Evolutionary conservation across 2,113 vertebrate genomes (phyloP), one percentile per base, ranked within the genome.

Genomic region (Parus major): DNA sequence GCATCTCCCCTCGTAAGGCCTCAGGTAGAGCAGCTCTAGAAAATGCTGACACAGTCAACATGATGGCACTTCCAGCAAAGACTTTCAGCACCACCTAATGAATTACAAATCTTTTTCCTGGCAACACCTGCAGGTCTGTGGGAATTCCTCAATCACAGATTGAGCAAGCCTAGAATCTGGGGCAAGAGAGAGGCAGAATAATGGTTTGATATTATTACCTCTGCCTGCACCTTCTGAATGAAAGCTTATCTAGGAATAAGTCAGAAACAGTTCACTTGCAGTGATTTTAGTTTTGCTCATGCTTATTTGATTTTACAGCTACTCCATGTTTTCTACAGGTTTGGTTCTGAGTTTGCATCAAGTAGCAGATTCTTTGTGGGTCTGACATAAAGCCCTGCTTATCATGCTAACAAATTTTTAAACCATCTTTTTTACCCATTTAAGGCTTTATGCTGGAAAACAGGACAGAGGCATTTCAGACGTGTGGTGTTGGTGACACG

Each of bases 41-140:
- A 93, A 95, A 86, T 0, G 28, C 82, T 71, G 72, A 82, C 64
- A 42, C 1, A 6, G 25, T 82, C 84, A 88, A 68, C 50, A 19
- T 1, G 7, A 59, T 4, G 1, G 36, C 35, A 25, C 72, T 86
- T 92, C n/a, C 90, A 86, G 64, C 82, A 33, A 88, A 73, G 73
- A 66, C 28, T 78, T 93, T 86, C 90, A 88, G 91, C 92, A 91
- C 47, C 91, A 93, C 72, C 65, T 95, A 86, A 92, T 92, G 90
- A 93, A 86, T 56, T 24, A 52, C 14, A 57, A 56, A 6, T 10
- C 15, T 63, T 91, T 94, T 88, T 88, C 82, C 60, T 83, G 93
- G 90, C 85, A 86, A 56, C 47, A 44, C 55, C 66, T 49, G 55
- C 39, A 42, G 15, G n/a, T 64, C 61, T 60, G 63, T 84, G 82